Percentiles rank a stretch among this genome's conserved stretches.
phyloP scores from a whole-genome alignment of 1,140 invertebrate species.

The Steinernema khuongi region DNA sequence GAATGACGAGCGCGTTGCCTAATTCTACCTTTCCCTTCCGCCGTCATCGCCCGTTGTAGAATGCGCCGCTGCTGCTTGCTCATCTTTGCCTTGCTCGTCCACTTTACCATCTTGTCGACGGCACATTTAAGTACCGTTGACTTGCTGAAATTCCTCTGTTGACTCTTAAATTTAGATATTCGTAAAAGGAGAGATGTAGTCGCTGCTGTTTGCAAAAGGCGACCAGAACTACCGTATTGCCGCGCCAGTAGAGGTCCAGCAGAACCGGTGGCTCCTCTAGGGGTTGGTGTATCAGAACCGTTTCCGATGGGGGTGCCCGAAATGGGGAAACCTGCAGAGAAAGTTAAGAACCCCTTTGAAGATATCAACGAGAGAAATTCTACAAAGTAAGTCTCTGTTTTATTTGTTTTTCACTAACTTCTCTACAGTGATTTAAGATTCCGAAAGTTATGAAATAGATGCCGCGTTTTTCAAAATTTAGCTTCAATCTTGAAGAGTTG shows the following conservation, averaged over 20 bases:
- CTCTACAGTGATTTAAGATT: no score
- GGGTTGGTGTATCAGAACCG: not conserved
- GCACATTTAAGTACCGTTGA: not conserved
- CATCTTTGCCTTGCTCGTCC: not conserved
- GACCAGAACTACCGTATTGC: not conserved
- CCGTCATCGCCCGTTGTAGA: not conserved
- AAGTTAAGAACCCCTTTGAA: slow-evolving; percentile 1
- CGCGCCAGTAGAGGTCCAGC: not conserved
- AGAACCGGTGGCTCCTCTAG: not conserved
- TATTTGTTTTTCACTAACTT: no score
- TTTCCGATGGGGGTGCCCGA: not conserved
- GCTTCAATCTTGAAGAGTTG: no score
- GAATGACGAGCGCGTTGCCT: slow-evolving; percentile 1
- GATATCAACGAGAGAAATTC: not conserved
- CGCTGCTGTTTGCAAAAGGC: not conserved
- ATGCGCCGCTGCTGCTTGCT: slow-evolving; percentile 3
- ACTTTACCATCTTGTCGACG: not conserved
- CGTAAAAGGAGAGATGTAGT: not conserved
- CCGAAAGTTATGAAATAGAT: no score
- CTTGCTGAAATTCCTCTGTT: not conserved
- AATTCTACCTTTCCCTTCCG: slow-evolving; percentile 10
- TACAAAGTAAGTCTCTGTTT: not conserved
- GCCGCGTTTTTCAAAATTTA: no score
- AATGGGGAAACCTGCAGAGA: not conserved
- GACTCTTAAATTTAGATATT: not conserved